These are phyloP conservation scores for Odontomyia ornata DNA, from an alignment of 2,888 invertebrate species.

Conservation along the genomic window DNA sequence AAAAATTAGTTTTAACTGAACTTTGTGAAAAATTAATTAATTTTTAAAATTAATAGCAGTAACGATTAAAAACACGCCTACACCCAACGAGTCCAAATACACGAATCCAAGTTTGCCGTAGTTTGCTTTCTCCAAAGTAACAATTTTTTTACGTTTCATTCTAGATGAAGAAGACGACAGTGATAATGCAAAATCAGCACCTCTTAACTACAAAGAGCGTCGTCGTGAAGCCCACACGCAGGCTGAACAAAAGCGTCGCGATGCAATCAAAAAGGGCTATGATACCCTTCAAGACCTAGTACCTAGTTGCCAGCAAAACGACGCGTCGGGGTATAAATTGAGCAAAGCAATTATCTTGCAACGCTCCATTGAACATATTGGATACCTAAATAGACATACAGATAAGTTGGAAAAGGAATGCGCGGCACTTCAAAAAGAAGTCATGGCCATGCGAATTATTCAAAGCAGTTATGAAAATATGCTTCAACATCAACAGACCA, in stretches of 20 bases:
- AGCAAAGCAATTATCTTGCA: constrained; percentile 94
- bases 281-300: constrained; percentile 92
- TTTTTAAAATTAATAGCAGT: too few species aligned
- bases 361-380: constrained; percentile 92
- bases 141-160: too few species aligned
- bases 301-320: constrained; percentile 92
- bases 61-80: too few species aligned
- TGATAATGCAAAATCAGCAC: constrained; percentile 68
- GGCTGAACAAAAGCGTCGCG: constrained; percentile 95
- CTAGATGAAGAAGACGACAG: constrained; percentile 72
- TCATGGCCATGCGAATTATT: constrained; percentile 91
- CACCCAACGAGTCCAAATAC: too few species aligned
- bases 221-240: constrained; percentile 94
- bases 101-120: too few species aligned
- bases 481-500: constrained; percentile 93
- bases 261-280: constrained; percentile 97
- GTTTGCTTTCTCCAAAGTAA: too few species aligned
- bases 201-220: constrained; percentile 90
- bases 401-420: constrained; percentile 95
- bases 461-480: constrained; percentile 96
- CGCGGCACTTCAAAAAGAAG: constrained; percentile 87
- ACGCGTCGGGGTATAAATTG: constrained; percentile 90
- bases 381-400: constrained; percentile 90
- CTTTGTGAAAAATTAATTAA: too few species aligned
- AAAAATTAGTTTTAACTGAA: too few species aligned